Evolutionary conservation across 2,888 invertebrate genomes (phyloP), one percentile per base, ranked within the genome.

Genomic region (Lathronympha strigana): DNA sequence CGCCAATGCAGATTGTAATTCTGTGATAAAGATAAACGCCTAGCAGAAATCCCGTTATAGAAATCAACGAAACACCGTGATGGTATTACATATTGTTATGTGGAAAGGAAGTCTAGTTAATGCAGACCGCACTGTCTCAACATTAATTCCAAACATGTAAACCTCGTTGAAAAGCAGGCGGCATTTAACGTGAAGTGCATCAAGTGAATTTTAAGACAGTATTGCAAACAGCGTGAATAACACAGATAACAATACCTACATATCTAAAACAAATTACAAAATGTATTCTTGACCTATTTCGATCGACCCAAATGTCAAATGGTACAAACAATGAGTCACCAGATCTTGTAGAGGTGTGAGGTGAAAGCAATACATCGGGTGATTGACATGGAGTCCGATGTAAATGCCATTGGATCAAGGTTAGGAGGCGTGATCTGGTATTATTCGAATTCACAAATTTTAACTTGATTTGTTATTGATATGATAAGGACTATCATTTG

Each of bases 401-500:
- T 80, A 85, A 87, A 87, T 87, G 83, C 76, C 79, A 87, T 83
- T 81, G 78, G 83, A 78, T 77, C 88, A 88, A 87, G 88, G 88
- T 83, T 77, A 74, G 68, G 67, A 53, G 68, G 79, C 73, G 83
- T 84, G 58, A 64, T 64, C 66, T 61, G n/a, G n/a, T n/a, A n/a
- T n/a, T n/a, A n/a, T n/a, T n/a, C n/a, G n/a, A n/a, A n/a, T n/a
- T n/a, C n/a, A n/a, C n/a, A n/a, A n/a, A n/a, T n/a, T n/a, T n/a
- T n/a, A n/a, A n/a, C n/a, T n/a, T n/a, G n/a, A n/a, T n/a, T n/a
- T n/a, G n/a, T n/a, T n/a, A n/a, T n/a, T n/a, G n/a, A n/a, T n/a
- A n/a, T n/a, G n/a, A n/a, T n/a, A n/a, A n/a, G n/a, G n/a, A n/a
- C n/a, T n/a, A n/a, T n/a, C n/a, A n/a, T n/a, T n/a, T n/a, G 66